Base-by-base conservation (phyloP, 2,113 vertebrate species). In the Varanus komodoensis region DNA sequence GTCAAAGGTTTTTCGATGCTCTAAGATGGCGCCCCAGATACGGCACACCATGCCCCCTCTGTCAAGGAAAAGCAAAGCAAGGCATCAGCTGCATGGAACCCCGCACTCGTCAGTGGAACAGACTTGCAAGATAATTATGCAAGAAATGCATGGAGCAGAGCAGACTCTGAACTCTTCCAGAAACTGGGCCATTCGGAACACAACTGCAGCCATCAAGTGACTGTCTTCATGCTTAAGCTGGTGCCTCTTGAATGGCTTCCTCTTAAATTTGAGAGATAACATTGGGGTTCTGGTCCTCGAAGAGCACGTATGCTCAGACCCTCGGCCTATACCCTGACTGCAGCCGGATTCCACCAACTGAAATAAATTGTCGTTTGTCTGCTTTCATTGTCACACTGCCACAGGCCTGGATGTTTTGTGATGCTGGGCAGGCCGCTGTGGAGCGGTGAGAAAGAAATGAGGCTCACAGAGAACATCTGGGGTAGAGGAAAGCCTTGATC, bases 1-100 rank as follows among this genome's bases (percentile, higher is more conserved):
- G 91, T 44, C 0, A 2, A 93, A 86, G 83, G 90, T 93, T 85
- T 93, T 95, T 89, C 97, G 95, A 84, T 96, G 96, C 71, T 95
- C 95, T 23, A 91, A 86, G 92, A 99, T 97, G 86, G 98, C 97
- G 50, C 96, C 97, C 98, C 98, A 99, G 68, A 99, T 93, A 50
- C 97, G 97, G 93, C 96, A 98, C 44, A 97, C 94, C 91, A 97
- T 97, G 23, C 98, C 98, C 0, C 97, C 97, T 95, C 98, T 99
- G 96, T 68, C 0, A 86, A 90, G 94, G 93, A 82, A 86, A 94
- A 34, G 74, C 14, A 21, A 44, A 61, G 32, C 15, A 73, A 34
- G 0, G 64, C 15, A 74, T 38, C 17, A 0, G 3, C 38, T 7
- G 6, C 3, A 32, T 6, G 32, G 5, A 32, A 19, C 15, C n/a